Evolutionary conservation across 1,140 invertebrate genomes (phyloP), one percentile per base, ranked within the genome.

Genomic region (Vanessa tameamea): DNA sequence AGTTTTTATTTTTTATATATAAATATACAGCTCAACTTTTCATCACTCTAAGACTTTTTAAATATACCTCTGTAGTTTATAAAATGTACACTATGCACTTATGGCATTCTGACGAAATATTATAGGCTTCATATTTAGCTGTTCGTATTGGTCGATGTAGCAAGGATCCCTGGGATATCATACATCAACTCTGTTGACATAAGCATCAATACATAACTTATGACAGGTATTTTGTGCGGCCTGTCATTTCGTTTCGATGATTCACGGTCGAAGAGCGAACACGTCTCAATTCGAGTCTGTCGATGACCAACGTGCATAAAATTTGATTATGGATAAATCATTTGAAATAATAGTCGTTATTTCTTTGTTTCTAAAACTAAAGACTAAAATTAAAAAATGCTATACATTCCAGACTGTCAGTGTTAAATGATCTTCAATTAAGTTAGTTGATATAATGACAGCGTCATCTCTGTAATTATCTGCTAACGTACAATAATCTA

Each of bases 221-320:
- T 50, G 47, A 61, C 47, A 63, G 47, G 68, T 69, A 69, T 63
- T 69, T 61, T 47, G 57, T 69, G n/a, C 16, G 43, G 67, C 16
- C 57, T 26, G 57, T 69, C 57, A 69, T 63, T 47, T 48, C 47
- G 23, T 50, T 23, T 23, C 55, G 55, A 69, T 69, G 68, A 69
- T 69, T 69, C 68, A 69, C 57, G 23, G 47, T 48, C 23, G 43
- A 63, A 69, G 55, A 14, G 43, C 14, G 26, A 69, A 47, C 11
- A 11, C 16, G 43, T 16, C 47, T 69, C 67, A 61, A 69, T 61
- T 23, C 53, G 55, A 69, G n/a, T 15, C 16, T 63, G 57, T 61
- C 53, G 55, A 57, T 16, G 23, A 23, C 53, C 3, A 57, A 16
- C 7, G 20, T 13, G 6, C 12, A 16, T 57, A 57, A 26, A 57